Evolutionary conservation across 2,888 invertebrate species (phyloP).

Genomic region (Suillia variegata): DNA sequence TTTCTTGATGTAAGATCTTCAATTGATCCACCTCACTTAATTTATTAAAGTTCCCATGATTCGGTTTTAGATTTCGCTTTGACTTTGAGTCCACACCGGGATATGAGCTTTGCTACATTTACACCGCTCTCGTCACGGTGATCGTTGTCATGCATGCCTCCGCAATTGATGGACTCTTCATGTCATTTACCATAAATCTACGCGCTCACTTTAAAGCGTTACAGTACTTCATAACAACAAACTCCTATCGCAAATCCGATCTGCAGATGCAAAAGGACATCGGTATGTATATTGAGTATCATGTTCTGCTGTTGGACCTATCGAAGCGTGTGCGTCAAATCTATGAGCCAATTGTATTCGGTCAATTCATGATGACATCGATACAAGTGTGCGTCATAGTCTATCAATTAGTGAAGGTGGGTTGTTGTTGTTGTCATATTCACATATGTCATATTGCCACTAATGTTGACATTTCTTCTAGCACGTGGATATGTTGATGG

Average conservation of each 20-base stretch:
- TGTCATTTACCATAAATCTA: constrained; percentile 51
- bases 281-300: constrained; percentile 41
- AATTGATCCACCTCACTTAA: background rate
- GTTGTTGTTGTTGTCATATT: constrained; percentile 6
- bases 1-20: background rate
- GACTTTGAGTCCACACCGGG: constrained; percentile 44
- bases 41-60: too few relatives aligned
- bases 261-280: constrained; percentile 33
- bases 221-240: constrained; percentile 37
- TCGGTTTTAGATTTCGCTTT: constrained; percentile 52
- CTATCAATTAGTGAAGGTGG: constrained; percentile 54
- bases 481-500: constrained; percentile 45
- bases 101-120: constrained; percentile 45
- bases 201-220: constrained; percentile 49
- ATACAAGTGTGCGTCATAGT: constrained; percentile 55
- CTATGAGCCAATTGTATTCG: constrained; percentile 54
- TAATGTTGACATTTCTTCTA: constrained; percentile 21
- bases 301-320: constrained; percentile 42
- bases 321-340: constrained; percentile 38
- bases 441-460: background rate
- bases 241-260: constrained; percentile 25
- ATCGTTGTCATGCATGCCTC: constrained; percentile 46
- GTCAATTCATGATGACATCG: constrained; percentile 56
- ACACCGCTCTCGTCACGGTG: constrained; percentile 41
- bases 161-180: constrained; percentile 52